Conservation (phyloP, 1,140 invertebrate genomes). For the Zaprionus africanus region DNA sequence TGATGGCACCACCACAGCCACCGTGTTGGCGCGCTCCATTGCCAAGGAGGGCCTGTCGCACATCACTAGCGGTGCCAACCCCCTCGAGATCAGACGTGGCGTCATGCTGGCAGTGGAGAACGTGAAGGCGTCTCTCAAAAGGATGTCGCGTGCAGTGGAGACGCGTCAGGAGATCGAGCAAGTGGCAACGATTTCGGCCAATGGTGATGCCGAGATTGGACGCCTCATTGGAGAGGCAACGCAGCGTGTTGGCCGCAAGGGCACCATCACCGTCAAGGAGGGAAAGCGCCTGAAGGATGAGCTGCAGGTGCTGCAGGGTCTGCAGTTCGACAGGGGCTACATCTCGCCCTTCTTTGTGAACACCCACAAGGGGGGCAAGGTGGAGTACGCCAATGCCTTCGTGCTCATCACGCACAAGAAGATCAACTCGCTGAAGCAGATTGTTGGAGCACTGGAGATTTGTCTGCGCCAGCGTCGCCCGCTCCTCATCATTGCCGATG, state of each 20-base stretch:
- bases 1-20: constrained; percentile 99
- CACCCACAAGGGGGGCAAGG: constrained; percentile 97
- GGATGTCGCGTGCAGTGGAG: constrained; percentile 95
- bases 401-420: constrained; percentile 98
- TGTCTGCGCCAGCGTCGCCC: constrained; percentile 97
- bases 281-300: constrained; percentile 99
- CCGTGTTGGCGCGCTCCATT: constrained; percentile 97
- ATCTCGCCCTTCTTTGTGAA: constrained; percentile 99
- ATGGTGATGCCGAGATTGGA: constrained; percentile 96
- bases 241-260: constrained; percentile 97
- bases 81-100: constrained; percentile 97
- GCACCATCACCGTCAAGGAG: constrained; percentile 99
- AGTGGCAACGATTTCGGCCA: constrained; percentile 99
- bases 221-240: constrained; percentile 98
- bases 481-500: constrained; percentile 98
- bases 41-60: constrained; percentile 99
- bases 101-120: constrained; percentile 98
- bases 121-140: constrained; percentile 94
- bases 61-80: constrained; percentile 98
- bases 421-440: constrained; percentile 97
- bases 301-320: constrained; percentile 98
- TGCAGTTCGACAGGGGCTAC: constrained; percentile 99
- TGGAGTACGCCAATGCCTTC: constrained; percentile 98
- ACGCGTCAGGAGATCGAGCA: constrained; percentile 99
- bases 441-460: constrained; percentile 98